Percentiles rank a stretch among this genome's conserved stretches.
Evolutionary conservation across 2,888 invertebrate genomes (phyloP).

Genomic region (Cosmopolites sordidus): DNA sequence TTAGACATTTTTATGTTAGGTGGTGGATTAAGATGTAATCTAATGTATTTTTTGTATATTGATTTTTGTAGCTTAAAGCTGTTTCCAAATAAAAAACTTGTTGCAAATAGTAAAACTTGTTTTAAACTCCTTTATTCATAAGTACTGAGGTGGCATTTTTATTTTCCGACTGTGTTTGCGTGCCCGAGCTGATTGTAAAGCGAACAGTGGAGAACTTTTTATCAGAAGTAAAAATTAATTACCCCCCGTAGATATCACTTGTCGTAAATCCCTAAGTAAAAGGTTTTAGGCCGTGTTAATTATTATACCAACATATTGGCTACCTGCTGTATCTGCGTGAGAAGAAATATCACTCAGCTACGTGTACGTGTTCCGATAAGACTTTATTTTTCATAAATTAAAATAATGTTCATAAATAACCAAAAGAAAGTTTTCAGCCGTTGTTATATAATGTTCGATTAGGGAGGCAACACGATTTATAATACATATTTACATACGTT

Average conservation of each 20-base stretch:
- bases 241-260: conserved; percentile 27
- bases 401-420: neutral
- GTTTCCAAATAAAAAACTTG: no score
- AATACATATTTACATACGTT: no score
- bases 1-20: no score
- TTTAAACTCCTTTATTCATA: neutral
- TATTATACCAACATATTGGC: conserved; percentile 24
- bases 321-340: conserved; percentile 17
- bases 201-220: conserved; percentile 22
- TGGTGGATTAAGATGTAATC: no score
- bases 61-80: no score
- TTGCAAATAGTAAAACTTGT: no score
- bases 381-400: neutral
- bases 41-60: no score
- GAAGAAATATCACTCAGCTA: conserved; percentile 3
- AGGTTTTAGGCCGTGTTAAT: conserved; percentile 27
- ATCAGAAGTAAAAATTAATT: conserved; percentile 28
- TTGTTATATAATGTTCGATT: neutral
- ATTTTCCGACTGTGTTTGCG: conserved; percentile 13
- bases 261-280: conserved; percentile 28
- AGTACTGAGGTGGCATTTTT: neutral
- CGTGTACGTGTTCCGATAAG: neutral
- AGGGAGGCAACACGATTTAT: no score
- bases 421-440: neutral
- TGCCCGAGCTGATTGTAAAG: conserved; percentile 22